phyloP scores from a whole-genome alignment of 2,113 vertebrate species.

The Rhinichthys klamathensis region DNA sequence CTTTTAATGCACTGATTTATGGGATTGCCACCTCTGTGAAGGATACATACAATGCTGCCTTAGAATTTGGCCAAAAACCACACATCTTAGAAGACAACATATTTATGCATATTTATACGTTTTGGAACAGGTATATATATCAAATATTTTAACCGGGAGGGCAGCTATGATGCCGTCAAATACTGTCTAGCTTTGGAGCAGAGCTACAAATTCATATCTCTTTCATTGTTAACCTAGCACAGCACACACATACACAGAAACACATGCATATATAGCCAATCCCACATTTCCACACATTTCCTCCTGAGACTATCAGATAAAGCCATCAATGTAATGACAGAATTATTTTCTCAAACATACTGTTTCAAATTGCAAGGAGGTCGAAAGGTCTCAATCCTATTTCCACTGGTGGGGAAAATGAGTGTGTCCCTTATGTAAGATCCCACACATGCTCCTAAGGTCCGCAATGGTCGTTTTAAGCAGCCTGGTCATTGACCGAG shows the following conservation, averaged over 20 bases:
- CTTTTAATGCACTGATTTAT: too few relatives aligned
- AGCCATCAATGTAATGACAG: slow-evolving; percentile 62
- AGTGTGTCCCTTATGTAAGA: background rate
- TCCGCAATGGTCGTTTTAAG: slow-evolving; percentile 51
- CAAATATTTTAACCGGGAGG: background rate
- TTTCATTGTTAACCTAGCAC: background rate
- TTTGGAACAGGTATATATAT: background rate
- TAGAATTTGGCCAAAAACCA: background rate
- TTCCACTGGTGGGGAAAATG: slow-evolving; percentile 21
- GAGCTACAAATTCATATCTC: background rate
- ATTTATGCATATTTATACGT: background rate
- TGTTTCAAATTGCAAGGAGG: slow-evolving; percentile 45
- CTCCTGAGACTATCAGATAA: slow-evolving; percentile 61
- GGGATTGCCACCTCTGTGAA: background rate
- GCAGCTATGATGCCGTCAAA: background rate
- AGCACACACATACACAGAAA: slow-evolving; percentile 28
- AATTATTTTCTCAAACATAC: slow-evolving; percentile 57
- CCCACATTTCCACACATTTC: slow-evolving; percentile 31
- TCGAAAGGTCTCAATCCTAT: slow-evolving; percentile 46
- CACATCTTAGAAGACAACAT: background rate
- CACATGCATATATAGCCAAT: slow-evolving; percentile 18
- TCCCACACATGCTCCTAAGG: slow-evolving; percentile 55
- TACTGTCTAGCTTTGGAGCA: background rate
- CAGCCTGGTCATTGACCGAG: slow-evolving; percentile 60
- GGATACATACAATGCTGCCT: too few relatives aligned